Evolutionary conservation across 2,797 vertebrate genomes (phyloP).

Genomic region (Perodicticus potto): DNA sequence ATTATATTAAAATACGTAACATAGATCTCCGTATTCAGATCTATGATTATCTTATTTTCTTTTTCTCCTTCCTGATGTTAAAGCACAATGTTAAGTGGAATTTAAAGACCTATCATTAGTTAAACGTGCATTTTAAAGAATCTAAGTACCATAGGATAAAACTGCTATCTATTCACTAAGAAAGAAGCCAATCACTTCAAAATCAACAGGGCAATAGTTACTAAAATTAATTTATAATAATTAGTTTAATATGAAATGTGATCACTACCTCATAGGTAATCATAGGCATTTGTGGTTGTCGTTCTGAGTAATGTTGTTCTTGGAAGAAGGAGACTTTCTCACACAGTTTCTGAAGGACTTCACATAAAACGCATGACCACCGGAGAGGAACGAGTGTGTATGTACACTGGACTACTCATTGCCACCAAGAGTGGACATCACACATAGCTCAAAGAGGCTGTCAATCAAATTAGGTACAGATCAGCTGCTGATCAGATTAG

Average conservation of each 20-base stretch:
- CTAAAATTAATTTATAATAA: background rate
- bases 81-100: background rate
- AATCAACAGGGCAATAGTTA: background rate
- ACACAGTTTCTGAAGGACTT: background rate
- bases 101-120: background rate
- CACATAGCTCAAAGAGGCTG: background rate
- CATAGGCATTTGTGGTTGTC: background rate
- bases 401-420: background rate
- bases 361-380: background rate
- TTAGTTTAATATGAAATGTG: background rate
- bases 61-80: background rate
- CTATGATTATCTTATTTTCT: background rate
- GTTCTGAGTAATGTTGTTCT: background rate
- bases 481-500: background rate
- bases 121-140: background rate
- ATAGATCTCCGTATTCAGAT: background rate
- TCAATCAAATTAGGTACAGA: background rate
- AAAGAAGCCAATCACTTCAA: background rate
- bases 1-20: background rate
- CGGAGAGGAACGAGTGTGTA: background rate
- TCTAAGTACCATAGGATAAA: background rate
- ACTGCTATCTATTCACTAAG: background rate
- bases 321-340: background rate
- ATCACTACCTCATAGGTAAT: background rate
- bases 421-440: background rate